A percentile compares a stretch with the other conserved stretches of the same genome.
phyloP scores from a whole-genome alignment of 2,888 invertebrate species.

The Ormyrus nitidulus region DNA sequence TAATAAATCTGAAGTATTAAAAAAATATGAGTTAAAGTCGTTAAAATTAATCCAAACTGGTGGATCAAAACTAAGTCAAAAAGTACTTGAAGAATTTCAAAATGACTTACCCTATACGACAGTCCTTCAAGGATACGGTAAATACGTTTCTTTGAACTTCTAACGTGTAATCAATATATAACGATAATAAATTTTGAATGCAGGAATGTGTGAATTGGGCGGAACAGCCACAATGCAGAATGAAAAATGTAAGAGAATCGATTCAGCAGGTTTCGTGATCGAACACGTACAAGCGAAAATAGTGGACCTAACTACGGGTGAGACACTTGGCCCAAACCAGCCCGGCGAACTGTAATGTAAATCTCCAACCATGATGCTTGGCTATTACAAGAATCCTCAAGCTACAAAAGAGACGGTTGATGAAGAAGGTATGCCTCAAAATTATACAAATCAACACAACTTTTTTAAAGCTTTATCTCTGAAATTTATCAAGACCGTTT shows the following conservation, averaged over 20 bases:
- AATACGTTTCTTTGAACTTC: neutral
- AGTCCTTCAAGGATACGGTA: constrained; percentile 63
- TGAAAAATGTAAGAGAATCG: constrained; percentile 48
- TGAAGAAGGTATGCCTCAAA: constrained; percentile 72
- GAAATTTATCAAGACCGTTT: neutral
- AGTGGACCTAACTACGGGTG: constrained; percentile 58
- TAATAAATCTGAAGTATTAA: constrained; percentile 58
- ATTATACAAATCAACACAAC: neutral
- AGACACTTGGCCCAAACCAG: constrained; percentile 62
- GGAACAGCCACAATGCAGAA: constrained; percentile 57
- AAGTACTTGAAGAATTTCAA: constrained; percentile 57
- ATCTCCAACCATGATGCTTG: constrained; percentile 73
- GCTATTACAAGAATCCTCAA: constrained; percentile 77
- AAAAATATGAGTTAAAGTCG: constrained; percentile 60
- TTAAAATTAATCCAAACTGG: constrained; percentile 60
- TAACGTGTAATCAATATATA: too few relatives aligned
- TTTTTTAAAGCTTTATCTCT: neutral
- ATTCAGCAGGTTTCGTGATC: constrained; percentile 62
- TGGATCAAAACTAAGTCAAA: constrained; percentile 61
- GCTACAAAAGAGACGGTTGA: constrained; percentile 77
- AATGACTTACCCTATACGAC: constrained; percentile 56
- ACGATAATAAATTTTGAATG: neutral
- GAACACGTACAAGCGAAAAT: constrained; percentile 63
- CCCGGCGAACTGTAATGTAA: constrained; percentile 60
- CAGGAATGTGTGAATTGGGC: constrained; percentile 67